Base-by-base conservation (phyloP, 2,797 vertebrate species). In the Chiloscyllium punctatum region DNA sequence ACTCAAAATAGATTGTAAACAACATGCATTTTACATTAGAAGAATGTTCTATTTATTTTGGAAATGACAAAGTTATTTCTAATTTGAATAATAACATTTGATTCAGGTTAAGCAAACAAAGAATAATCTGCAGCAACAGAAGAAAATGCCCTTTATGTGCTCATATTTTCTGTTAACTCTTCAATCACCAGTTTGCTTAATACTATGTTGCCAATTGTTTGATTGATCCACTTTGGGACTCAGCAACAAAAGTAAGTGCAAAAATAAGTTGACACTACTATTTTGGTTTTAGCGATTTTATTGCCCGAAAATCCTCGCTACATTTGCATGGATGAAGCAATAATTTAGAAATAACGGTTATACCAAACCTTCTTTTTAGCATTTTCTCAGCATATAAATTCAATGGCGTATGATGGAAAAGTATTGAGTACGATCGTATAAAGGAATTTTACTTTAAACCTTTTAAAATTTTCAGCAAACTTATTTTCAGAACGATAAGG, bases 251-350 rank as follows among this genome's bases (percentile, higher is more conserved):
- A 66, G 62, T 92, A 92, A 92, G n/a, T 42, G 62, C 90, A 92
- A 68, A 92, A 92, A 69, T 92, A 69, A 92, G 62, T 42, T 68
- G 90, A 92, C 68, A 69, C 66, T 92, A 69, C 37, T 92, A 42
- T 68, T 92, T 37, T 7, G 21, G 57, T 92, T 92, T 69, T 25
- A 92, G 62, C 62, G 66, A 92, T 42, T 69, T 92, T 69, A 92
- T 42, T 92, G 66, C 90, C 90, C 92, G 9, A 11, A n/a, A 42
- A 13, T 92, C 90, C 66, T 69, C 62, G 23, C 69, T 62, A 42
- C 90, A 37, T 42, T 69, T 69, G 37, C 21, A 66, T 90, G 66
- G 66, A 69, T 69, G 11, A 69, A 69, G 9, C n/a, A 68, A 66
- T 69, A 69, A 69, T 92, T 92, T 69, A 42, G 66, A 66, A 92